These are phyloP conservation scores for Neostethus bicornis DNA, from an alignment of 2,797 vertebrate genomes.

Conservation along the genomic window DNA sequence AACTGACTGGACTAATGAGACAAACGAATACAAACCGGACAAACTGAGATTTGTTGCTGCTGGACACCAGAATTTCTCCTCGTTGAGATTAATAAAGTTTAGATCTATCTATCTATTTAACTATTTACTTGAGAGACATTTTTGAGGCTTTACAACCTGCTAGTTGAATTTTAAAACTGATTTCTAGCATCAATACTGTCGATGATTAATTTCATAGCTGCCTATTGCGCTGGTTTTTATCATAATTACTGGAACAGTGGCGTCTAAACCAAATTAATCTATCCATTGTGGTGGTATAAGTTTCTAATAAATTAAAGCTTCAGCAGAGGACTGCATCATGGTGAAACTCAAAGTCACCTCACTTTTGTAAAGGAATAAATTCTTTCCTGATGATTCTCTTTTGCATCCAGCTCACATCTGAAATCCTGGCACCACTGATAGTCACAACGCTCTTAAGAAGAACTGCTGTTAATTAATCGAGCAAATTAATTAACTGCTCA, in stretches of 20 bases:
- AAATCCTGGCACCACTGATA: slow-evolving; percentile 50
- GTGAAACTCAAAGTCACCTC: slow-evolving; percentile 52
- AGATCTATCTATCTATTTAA: too few relatives aligned
- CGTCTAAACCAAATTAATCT: slow-evolving; percentile 8
- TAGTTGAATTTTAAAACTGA: slow-evolving; percentile 47
- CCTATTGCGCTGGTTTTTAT: slow-evolving; percentile 11
- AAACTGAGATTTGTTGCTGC: too few relatives aligned
- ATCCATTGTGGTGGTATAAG: neutral
- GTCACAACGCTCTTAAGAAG: slow-evolving; percentile 58
- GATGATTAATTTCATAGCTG: slow-evolving; percentile 18
- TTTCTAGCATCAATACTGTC: slow-evolving; percentile 16
- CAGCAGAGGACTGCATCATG: slow-evolving; percentile 25
- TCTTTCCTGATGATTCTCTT: slow-evolving; percentile 43
- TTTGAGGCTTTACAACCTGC: slow-evolving; percentile 35
- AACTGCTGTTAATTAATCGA: slow-evolving; percentile 65
- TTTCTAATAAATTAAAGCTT: slow-evolving; percentile 13
- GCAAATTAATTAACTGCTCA: slow-evolving; percentile 70
- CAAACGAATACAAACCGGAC: too few relatives aligned
- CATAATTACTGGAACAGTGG: slow-evolving; percentile 17
- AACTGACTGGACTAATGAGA: too few relatives aligned
- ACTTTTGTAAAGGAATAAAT: slow-evolving; percentile 36
- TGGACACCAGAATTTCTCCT: too few relatives aligned
- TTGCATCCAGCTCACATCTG: slow-evolving; percentile 60
- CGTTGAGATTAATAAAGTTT: too few relatives aligned
- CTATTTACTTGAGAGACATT: too few relatives aligned